These are phyloP conservation scores for Troilus luridus DNA, from an alignment of 2,888 invertebrate species.

Conservation along the genomic window DNA sequence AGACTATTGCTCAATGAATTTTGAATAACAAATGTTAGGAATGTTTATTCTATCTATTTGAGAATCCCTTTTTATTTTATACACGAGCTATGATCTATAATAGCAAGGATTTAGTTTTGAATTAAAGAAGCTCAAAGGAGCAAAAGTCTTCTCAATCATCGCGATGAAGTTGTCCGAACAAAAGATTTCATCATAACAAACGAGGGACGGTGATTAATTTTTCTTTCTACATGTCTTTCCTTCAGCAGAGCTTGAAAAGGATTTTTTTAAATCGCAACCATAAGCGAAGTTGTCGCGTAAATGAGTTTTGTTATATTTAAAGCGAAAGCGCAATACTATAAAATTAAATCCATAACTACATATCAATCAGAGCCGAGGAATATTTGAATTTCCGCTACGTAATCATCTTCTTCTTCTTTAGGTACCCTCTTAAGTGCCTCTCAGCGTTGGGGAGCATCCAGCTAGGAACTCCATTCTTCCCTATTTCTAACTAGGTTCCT, in stretches of 20 bases:
- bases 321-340: neutral
- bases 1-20: too few relatives aligned
- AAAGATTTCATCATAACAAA: slow-evolving; percentile 2
- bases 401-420: too few relatives aligned
- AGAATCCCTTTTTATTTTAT: too few relatives aligned
- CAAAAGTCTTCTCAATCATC: neutral
- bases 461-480: too few relatives aligned
- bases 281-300: neutral
- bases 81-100: neutral
- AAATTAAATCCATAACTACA: neutral
- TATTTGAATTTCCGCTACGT: neutral
- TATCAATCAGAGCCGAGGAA: neutral
- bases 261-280: neutral
- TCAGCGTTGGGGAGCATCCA: too few relatives aligned
- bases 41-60: too few relatives aligned
- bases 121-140: neutral
- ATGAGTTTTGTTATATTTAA: neutral
- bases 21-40: too few relatives aligned
- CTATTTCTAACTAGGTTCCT: too few relatives aligned
- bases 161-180: neutral
- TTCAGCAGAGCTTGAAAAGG: neutral
- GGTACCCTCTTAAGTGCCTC: too few relatives aligned
- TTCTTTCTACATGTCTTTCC: neutral
- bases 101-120: neutral
- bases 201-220: neutral